Conservation (phyloP, 2,888 invertebrate genomes). For the Aleiodes alternator region DNA sequence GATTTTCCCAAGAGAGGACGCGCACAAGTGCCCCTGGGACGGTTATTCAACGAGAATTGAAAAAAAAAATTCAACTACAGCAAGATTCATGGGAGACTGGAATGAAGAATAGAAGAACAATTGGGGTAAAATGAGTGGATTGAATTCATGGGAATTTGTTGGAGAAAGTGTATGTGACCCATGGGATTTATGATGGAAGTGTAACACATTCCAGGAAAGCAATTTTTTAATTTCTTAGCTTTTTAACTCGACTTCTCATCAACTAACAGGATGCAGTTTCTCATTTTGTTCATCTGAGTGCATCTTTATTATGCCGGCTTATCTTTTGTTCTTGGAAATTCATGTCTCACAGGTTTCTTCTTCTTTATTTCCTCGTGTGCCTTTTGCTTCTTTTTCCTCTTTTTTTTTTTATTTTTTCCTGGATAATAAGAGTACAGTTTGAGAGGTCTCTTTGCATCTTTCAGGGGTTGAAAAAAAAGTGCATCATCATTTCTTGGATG, state of each 20-base stretch:
- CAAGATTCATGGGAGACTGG: slow-evolving; percentile 20
- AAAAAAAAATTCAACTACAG: slow-evolving; percentile 23
- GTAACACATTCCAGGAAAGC: not conserved
- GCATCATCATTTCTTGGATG: slow-evolving; percentile 28
- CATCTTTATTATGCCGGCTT: not conserved
- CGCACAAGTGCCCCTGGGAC: slow-evolving; percentile 32
- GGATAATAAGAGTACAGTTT: slow-evolving; percentile 7
- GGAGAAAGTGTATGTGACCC: not conserved
- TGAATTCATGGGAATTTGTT: not conserved
- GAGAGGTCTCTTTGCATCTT: not conserved
- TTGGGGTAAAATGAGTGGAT: not conserved
- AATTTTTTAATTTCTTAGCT: slow-evolving; percentile 20
- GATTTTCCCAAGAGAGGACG: slow-evolving; percentile 14
- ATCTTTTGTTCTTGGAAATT: slow-evolving; percentile 4
- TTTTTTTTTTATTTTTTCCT: not conserved
- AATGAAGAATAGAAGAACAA: slow-evolving; percentile 11
- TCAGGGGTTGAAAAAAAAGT: slow-evolving; percentile 10
- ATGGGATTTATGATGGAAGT: not conserved
- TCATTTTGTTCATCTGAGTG: slow-evolving; percentile 6
- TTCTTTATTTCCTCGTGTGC: not conserved
- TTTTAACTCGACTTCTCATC: not conserved
- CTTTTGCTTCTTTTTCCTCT: not conserved
- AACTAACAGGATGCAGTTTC: slow-evolving; percentile 15
- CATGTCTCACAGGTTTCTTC: not conserved
- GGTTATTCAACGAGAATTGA: slow-evolving; percentile 40